These are phyloP conservation scores for Campylomormyrus tamandua DNA, from an alignment of 2,113 vertebrate genomes.

Conservation along the genomic window DNA sequence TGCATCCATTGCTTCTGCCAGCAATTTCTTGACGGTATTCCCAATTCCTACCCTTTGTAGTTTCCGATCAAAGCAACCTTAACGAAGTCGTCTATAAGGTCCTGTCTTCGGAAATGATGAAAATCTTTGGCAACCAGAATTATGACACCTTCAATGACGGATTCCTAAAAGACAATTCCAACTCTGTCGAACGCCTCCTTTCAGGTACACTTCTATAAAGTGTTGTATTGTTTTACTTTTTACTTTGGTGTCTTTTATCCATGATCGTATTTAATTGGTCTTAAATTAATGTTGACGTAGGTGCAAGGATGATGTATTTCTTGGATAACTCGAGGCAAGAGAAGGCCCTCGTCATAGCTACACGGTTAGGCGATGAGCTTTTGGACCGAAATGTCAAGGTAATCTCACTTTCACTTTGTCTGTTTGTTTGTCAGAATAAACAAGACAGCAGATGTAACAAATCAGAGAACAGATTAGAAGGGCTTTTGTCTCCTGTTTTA, in stretches of 20 bases:
- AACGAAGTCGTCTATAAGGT: conserved; percentile 84
- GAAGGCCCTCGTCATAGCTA: conserved; percentile 80
- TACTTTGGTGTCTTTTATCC: background rate
- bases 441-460: background rate
- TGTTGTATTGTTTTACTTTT: background rate
- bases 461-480: background rate
- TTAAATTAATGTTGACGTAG: conserved; percentile 39
- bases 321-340: conserved; percentile 85
- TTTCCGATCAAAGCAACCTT: conserved; percentile 78
- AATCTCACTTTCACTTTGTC: conserved; percentile 25
- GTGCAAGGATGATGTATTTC: conserved; percentile 96
- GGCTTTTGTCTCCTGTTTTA: conserved; percentile 23
- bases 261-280: background rate
- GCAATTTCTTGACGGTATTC: too few species aligned
- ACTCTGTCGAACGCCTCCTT: conserved; percentile 90
- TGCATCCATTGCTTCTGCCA: background rate
- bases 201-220: conserved; percentile 67
- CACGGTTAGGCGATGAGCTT: conserved; percentile 80
- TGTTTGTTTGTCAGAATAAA: background rate
- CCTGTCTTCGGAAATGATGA: conserved; percentile 74
- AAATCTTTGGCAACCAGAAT: conserved; percentile 95
- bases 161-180: conserved; percentile 87
- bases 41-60: background rate
- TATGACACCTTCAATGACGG: conserved; percentile 94
- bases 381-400: conserved; percentile 84